phyloP scores from a whole-genome alignment of 2,113 vertebrate species.

The Pipa parva region DNA sequence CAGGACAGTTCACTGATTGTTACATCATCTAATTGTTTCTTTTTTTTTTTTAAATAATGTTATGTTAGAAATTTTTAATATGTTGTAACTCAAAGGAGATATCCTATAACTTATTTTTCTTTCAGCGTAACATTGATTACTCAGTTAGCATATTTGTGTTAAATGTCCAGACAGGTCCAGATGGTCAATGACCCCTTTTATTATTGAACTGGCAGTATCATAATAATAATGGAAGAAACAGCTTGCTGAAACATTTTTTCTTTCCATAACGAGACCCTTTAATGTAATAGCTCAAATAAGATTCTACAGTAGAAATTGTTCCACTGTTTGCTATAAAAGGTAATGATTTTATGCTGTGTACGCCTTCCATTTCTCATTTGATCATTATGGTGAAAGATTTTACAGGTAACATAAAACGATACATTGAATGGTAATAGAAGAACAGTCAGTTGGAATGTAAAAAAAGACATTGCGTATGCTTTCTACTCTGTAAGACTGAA shows the following conservation, averaged over 20 bases:
- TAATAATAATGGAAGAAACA: constrained; percentile 42
- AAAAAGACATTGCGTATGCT: not conserved
- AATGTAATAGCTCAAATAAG: constrained; percentile 29
- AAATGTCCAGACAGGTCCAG: constrained; percentile 28
- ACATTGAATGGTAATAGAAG: not conserved
- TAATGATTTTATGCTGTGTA: constrained; percentile 28
- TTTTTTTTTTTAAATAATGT: no score
- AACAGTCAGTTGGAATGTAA: not conserved
- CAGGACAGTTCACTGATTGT: no score
- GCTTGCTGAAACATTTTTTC: constrained; percentile 30
- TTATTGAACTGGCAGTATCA: constrained; percentile 23
- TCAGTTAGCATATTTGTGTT: constrained; percentile 12
- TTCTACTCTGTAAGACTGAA: not conserved
- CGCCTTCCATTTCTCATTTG: constrained; percentile 5
- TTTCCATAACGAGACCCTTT: constrained; percentile 21
- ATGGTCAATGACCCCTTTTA: constrained; percentile 40
- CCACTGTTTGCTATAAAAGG: constrained; percentile 30
- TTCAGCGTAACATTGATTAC: constrained; percentile 17
- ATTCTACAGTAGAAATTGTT: constrained; percentile 15
- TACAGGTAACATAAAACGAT: not conserved
- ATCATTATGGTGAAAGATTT: constrained; percentile 1
- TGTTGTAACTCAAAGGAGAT: constrained; percentile 5
- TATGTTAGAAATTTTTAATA: not conserved
- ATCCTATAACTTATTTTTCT: constrained; percentile 11
- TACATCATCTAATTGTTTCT: no score